These are phyloP conservation scores for Dasypogon diadema DNA, from an alignment of 2,888 invertebrate species.

Conservation along the genomic window DNA sequence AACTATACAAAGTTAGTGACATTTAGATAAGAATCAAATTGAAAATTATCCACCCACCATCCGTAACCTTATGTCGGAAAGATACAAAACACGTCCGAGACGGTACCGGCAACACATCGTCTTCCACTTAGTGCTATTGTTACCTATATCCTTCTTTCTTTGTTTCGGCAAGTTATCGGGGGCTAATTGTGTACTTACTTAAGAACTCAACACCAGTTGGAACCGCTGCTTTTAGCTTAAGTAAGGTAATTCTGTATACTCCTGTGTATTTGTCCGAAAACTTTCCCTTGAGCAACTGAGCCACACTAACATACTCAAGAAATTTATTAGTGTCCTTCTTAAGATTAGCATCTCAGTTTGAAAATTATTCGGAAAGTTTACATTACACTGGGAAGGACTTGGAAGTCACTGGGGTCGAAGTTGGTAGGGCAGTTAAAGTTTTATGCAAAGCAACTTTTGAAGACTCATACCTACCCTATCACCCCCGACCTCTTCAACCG, in stretches of 20 bases:
- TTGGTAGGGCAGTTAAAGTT: not conserved
- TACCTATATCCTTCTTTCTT: slow-evolving; percentile 32
- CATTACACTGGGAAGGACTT: not conserved
- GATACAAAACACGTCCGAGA: slow-evolving; percentile 9
- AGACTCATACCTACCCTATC: slow-evolving; percentile 15
- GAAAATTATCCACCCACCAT: slow-evolving; percentile 36
- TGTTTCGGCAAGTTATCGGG: slow-evolving; percentile 4
- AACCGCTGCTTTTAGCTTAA: not conserved
- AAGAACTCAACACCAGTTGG: slow-evolving; percentile 28
- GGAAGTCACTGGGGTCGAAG: not conserved
- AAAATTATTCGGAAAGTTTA: slow-evolving; percentile 47
- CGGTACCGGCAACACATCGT: slow-evolving; percentile 2
- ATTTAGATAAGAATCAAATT: slow-evolving; percentile 50
- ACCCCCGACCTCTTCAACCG: not conserved
- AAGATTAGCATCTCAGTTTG: slow-evolving; percentile 49
- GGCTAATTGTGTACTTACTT: slow-evolving; percentile 26
- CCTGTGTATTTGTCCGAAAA: not conserved
- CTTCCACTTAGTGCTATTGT: slow-evolving; percentile 10
- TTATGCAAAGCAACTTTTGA: slow-evolving; percentile 21
- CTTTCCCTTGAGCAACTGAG: slow-evolving; percentile 27
- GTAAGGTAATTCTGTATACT: not conserved
- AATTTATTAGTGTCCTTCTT: slow-evolving; percentile 52
- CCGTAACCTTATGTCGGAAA: slow-evolving; percentile 14
- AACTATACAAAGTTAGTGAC: slow-evolving; percentile 47
- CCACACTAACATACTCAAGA: slow-evolving; percentile 29